Conservation (phyloP, 2,888 invertebrate genomes). For the Troides oblongomaculatus region DNA sequence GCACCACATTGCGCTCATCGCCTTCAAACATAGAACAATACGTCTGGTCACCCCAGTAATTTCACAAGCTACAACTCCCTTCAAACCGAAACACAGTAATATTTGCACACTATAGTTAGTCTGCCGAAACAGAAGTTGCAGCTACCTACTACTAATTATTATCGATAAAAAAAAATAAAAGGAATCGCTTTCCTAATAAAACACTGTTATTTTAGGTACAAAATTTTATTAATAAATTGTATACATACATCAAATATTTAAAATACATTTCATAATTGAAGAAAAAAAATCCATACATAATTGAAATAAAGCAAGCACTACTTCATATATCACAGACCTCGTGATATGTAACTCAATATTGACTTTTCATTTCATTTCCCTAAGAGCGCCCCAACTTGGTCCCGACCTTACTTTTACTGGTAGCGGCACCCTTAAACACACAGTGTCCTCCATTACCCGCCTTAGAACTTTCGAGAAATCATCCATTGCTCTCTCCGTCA, state of each 20-base stretch:
- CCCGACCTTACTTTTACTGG: conserved; percentile 94
- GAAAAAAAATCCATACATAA: background rate
- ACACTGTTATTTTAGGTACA: background rate
- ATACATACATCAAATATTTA: background rate
- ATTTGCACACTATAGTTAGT: too few species aligned
- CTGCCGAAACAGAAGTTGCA: too few species aligned
- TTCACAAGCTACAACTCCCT: too few species aligned
- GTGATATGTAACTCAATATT: background rate
- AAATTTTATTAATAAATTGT: conserved; percentile 10
- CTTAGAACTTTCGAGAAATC: conserved; percentile 83
- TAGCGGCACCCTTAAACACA: conserved; percentile 86
- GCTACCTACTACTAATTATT: too few species aligned
- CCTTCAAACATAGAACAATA: too few species aligned
- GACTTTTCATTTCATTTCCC: conserved; percentile 42
- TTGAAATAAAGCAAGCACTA: background rate
- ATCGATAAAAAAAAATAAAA: background rate
- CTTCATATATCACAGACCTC: conserved; percentile 23
- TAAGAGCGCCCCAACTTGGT: conserved; percentile 85
- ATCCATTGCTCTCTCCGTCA: conserved; percentile 79
- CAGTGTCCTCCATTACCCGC: conserved; percentile 89
- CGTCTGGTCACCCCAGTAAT: too few species aligned
- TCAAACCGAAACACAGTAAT: too few species aligned
- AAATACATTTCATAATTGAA: conserved; percentile 3
- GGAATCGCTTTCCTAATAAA: background rate
- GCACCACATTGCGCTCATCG: too few species aligned